These are phyloP conservation scores for Heptranchias perlo DNA, from an alignment of 2,113 vertebrate species.

Conservation along the genomic window DNA sequence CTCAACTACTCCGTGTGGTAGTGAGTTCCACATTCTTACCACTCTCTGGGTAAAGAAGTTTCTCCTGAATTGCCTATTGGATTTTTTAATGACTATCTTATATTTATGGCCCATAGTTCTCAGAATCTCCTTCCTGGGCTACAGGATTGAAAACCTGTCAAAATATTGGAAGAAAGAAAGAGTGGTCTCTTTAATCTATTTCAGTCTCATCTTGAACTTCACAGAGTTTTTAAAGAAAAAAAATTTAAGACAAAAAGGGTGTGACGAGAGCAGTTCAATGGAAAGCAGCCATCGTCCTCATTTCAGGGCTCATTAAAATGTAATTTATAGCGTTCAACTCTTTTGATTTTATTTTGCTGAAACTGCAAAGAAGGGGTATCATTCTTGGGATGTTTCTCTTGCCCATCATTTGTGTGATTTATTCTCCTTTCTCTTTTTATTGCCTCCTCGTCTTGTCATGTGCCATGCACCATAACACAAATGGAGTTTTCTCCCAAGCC, in stretches of 20 bases:
- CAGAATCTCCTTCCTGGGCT: neutral
- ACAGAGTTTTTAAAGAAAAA: neutral
- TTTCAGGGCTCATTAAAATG: neutral
- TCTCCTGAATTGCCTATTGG: no score
- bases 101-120: no score
- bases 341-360: neutral
- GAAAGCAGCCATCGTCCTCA: neutral
- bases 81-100: no score
- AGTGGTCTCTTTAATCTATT: neutral
- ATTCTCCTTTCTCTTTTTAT: neutral
- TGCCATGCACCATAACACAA: neutral
- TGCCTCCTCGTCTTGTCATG: neutral
- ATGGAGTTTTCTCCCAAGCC: neutral
- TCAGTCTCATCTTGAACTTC: neutral
- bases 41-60: no score
- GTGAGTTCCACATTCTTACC: no score
- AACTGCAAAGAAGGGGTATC: neutral
- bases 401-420: neutral
- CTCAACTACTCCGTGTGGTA: no score
- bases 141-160: neutral
- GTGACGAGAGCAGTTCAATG: neutral
- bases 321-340: neutral
- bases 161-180: neutral
- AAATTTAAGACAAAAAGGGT: neutral
- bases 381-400: neutral